Evolutionary conservation across 2,113 vertebrate genomes (phyloP), one percentile per base, ranked within the genome.

Genomic region (Mormyrus lacerda): DNA sequence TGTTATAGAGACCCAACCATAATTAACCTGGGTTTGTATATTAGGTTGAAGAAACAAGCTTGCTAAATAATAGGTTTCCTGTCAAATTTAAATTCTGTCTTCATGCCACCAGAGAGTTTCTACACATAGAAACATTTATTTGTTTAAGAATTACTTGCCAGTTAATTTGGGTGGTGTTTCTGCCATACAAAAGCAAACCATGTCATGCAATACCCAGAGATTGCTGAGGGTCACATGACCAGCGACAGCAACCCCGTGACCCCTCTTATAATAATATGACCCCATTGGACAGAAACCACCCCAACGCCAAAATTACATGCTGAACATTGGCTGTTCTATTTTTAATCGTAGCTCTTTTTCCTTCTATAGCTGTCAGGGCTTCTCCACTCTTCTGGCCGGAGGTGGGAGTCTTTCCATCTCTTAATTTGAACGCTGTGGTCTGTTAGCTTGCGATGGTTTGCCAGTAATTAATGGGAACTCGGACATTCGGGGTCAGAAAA

Each of bases 101-200:
- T 83, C 94, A 91, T 91, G 88, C 91, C 93, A 89, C 91, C 51
- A 93, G 92, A 94, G 93, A 93, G 87, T 87, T 93, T 93, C 93
- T 92, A 91, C 96, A 95, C 92, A 92, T 90, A 91, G 90, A 90
- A 91, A 92, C 95, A 91, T 97, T 97, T 98, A 96, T 98, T 98
- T 98, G 93, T 94, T 96, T 95, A 96, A 93, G 91, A 94, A 95
- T 97, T 96, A 95, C 94, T 94, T 93, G 95, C 95, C 95, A 95
- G 94, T 93, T 94, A 90, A 92, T 94, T 95, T 95, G 95, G 93
- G 91, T 97, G 96, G 97, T 96, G 94, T 94, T 95, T 93, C 87
- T 97, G 97, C 97, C 97, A 97, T 96, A 97, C 89, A 91, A 98
- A 97, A 98, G 96, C 97, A 98, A 98, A 98, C 96, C 95, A 95